Evolutionary conservation across 2,888 invertebrate species (phyloP), one percentile per base, ranked within the genome.

Genomic region (Megamerina dolium): DNA sequence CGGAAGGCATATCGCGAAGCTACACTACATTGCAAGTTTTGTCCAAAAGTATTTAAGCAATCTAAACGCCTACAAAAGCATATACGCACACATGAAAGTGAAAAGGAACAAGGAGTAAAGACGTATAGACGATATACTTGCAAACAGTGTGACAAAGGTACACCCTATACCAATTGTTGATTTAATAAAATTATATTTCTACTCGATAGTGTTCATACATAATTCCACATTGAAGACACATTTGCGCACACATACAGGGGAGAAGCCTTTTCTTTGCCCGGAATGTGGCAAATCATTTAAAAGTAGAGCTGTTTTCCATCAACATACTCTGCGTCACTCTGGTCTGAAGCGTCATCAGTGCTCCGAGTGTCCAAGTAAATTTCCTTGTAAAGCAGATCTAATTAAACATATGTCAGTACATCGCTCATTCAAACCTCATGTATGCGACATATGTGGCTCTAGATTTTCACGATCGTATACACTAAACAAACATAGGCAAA

Each of bases 371-470:
- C 79, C 80, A 0, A 78, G 77, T 56, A 68, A 70, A 4, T 80
- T 80, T 51, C 72, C 73, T 36, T 75, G 77, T 45, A 75, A 77
- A 71, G 75, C 78, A 73, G 65, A 62, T 50, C 54, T 78, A 30
- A 72, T 76, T 45, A 68, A 74, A 4, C 77, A 78, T 53, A 57
- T 62, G 32, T 56, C 66, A 17, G 73, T 74, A 1, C 79, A 79
- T 52, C 69, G 72, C 0, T 74, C 77, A 9, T 75, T 74, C 14
- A 54, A 81, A 40, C 82, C 83, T 0, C 79, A 78, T 64, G 75
- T 76, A 45, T 83, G 83, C 50, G 78, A 78, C 18, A 75, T 75
- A 44, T 83, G 83, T 51, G 76, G 77, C 10, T 78, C 81, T 47
- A 55, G 74, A 16, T 79, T 79, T 55, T 77, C 77, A 1, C 77